A percentile compares a stretch with the other conserved stretches of the same genome.
phyloP scores from a whole-genome alignment of 1,140 invertebrate species.

The Bombus difficillimus region DNA sequence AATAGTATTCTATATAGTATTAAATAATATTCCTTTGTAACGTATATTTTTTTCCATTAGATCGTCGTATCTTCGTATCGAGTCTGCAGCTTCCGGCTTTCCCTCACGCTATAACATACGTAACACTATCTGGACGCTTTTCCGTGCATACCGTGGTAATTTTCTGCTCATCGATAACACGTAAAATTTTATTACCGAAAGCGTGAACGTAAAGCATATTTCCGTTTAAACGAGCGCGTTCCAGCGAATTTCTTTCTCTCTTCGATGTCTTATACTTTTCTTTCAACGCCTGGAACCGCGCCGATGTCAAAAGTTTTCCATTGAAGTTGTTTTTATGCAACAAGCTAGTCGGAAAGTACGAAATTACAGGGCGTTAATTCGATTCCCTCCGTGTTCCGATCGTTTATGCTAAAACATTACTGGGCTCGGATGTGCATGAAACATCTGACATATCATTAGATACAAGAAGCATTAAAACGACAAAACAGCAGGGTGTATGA shows the following conservation, averaged over 20 bases:
- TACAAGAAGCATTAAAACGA: background rate
- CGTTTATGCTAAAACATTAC: background rate
- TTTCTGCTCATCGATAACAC: background rate
- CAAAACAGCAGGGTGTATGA: background rate
- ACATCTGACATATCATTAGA: constrained; percentile 24
- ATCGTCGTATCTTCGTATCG: background rate
- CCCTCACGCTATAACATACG: background rate
- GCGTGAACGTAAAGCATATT: background rate
- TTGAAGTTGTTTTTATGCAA: background rate
- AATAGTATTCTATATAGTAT: background rate
- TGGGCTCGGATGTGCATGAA: background rate
- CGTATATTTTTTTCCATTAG: background rate
- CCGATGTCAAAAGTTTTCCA: background rate
- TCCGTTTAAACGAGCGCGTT: background rate
- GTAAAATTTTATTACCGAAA: background rate
- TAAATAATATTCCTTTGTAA: background rate
- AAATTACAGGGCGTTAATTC: constrained; percentile 37
- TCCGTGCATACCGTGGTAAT: too few relatives aligned
- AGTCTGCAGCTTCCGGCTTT: background rate
- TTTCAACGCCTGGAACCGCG: background rate
- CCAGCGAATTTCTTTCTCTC: background rate
- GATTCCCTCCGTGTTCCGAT: background rate
- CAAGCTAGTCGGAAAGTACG: constrained; percentile 34
- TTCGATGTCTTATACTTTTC: background rate
- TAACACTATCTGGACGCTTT: background rate